Evolutionary conservation across 1,140 invertebrate species (phyloP), one percentile per base, ranked within the genome.

Genomic region (Nasonia giraulti): DNA sequence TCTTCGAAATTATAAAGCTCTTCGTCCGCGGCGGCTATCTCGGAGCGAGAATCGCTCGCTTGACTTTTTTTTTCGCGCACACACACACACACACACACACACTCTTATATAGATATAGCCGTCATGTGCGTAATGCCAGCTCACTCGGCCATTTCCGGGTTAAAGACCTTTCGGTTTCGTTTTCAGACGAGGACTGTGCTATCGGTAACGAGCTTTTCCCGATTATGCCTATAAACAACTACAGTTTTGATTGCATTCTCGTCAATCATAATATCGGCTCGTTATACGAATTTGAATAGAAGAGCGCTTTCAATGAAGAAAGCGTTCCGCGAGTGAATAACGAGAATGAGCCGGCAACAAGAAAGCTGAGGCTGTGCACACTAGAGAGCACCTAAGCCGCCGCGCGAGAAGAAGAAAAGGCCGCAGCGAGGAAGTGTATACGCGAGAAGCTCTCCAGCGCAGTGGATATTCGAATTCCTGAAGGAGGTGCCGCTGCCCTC

Each of bases 391-490:
- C n/a, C n/a, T 17, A 37, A 74, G 33, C 17, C 50, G 27, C 31
- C 62, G 37, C 37, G 40, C 44, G 11, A 37, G 11, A 37, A 27
- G 27, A 66, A 62, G 27, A 66, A 62, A 80, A 33, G 27, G 23
- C 12, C n/a, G 55, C 55, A n/a, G 17, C 76, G 79, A 76, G 82
- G 76, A 79, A 84, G 73, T 55, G 17, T 62, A 62, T 1, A 62
- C 5, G 33, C 33, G 27, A 27, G 73, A 80, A 55, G 66, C 47
- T 17, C 33, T 55, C 6, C 10, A 2, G 6, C 23, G 77, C 75
- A 12, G 44, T 77, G 55, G 37, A 27, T 71, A 27, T 71, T 84
- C 44, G 83, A 85, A 87, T 87, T 87, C 74, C 80, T 76, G 84
- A 86, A 78, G 85, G 85, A 88, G 78, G 74, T n/a, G n/a, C n/a